phyloP scores from a whole-genome alignment of 2,797 vertebrate species.

The Poliocrania exsul region DNA sequence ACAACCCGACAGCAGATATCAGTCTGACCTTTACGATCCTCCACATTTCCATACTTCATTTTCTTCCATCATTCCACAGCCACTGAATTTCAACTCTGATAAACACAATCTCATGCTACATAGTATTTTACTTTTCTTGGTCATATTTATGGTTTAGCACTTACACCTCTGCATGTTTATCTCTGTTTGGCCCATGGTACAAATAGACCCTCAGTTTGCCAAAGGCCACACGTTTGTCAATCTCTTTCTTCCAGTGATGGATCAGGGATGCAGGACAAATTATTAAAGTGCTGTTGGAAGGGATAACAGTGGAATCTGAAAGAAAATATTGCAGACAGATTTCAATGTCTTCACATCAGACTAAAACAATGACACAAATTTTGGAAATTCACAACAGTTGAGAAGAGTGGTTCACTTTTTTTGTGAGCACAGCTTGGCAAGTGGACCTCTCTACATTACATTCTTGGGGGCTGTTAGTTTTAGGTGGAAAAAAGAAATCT shows the following conservation, averaged over 20 bases:
- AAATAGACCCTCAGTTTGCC: conserved; percentile 84
- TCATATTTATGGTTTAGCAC: conserved; percentile 34
- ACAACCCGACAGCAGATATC: not conserved
- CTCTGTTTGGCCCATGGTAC: conserved; percentile 89
- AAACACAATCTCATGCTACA: not conserved
- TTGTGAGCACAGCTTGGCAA: not conserved
- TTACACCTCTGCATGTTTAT: conserved; percentile 81
- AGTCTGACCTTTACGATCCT: not conserved
- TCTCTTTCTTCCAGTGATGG: conserved; percentile 96
- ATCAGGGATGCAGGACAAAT: conserved; percentile 94
- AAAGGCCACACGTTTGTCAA: conserved; percentile 81
- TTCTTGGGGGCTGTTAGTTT: not conserved
- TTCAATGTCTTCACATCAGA: not conserved
- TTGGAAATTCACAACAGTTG: not conserved
- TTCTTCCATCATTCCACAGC: not conserved
- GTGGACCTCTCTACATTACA: not conserved
- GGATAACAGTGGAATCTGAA: conserved; percentile 79
- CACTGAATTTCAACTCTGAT: not conserved
- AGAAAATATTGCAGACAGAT: not conserved
- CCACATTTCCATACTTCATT: not conserved
- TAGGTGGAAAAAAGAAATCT: not conserved
- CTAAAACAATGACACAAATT: not conserved
- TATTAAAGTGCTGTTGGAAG: conserved; percentile 86
- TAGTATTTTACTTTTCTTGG: not conserved
- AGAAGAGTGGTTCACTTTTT: not conserved